phyloP scores from a whole-genome alignment of 2,888 invertebrate species.

The Drosophila glabriapex region DNA sequence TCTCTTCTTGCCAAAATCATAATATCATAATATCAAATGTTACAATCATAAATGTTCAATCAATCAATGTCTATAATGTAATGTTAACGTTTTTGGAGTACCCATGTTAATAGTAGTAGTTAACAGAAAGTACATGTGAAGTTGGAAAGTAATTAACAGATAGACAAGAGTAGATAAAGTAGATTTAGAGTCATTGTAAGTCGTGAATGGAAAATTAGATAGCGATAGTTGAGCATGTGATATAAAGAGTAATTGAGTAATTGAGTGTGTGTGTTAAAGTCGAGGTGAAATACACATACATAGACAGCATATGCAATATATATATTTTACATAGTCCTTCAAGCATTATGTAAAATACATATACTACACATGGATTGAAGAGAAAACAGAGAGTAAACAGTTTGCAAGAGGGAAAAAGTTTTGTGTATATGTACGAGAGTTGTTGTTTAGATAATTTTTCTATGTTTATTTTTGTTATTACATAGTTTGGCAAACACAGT shows the following conservation, averaged over 20 bases:
- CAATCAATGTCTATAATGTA: slow-evolving; percentile 26
- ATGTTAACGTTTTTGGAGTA: slow-evolving; percentile 31
- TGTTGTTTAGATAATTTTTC: slow-evolving; percentile 36
- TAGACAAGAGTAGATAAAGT: slow-evolving; percentile 19
- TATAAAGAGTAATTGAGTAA: slow-evolving; percentile 7
- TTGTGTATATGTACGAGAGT: slow-evolving; percentile 15
- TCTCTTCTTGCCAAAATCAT: slow-evolving; percentile 17
- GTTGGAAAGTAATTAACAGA: slow-evolving; percentile 3
- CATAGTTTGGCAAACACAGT: slow-evolving; percentile 38
- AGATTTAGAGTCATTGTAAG: slow-evolving; percentile 25
- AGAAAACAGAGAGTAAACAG: slow-evolving; percentile 62
- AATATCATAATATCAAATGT: slow-evolving; percentile 30
- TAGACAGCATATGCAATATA: slow-evolving; percentile 71
- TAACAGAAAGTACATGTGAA: slow-evolving; percentile 25
- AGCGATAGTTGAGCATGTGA: slow-evolving; percentile 23
- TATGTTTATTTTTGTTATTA: slow-evolving; percentile 29
- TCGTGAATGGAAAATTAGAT: slow-evolving; percentile 22
- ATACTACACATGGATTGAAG: slow-evolving; percentile 61
- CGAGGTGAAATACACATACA: slow-evolving; percentile 75
- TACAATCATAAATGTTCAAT: slow-evolving; percentile 15
- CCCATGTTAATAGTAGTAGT: slow-evolving; percentile 10
- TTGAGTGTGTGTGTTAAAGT: slow-evolving; percentile 20
- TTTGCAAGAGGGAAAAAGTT: slow-evolving; percentile 80
- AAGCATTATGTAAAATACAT: slow-evolving; percentile 62
- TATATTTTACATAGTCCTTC: slow-evolving; percentile 63